Evolutionary conservation across 2,888 invertebrate species (phyloP).

Genomic region (Heterodera filipjevi): DNA sequence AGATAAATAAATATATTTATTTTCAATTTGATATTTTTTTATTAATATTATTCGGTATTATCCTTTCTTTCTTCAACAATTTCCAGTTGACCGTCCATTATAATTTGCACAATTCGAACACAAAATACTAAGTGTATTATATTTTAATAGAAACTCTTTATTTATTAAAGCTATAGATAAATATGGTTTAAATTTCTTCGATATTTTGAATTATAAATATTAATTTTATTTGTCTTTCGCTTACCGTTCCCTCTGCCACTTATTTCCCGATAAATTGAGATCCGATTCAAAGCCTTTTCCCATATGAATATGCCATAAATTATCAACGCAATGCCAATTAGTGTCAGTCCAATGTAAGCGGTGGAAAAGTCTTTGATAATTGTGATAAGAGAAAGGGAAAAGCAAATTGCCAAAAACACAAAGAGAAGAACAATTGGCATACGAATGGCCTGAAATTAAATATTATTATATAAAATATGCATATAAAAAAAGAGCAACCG

Average conservation of each 20-base stretch:
- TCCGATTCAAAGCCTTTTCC: slow-evolving; percentile 37
- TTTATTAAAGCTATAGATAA: no score
- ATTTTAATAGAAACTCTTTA: background rate
- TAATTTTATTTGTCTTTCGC: slow-evolving; percentile 6
- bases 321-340: slow-evolving; percentile 23
- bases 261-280: slow-evolving; percentile 31
- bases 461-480: no score
- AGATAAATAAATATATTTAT: no score
- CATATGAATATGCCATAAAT: slow-evolving; percentile 41
- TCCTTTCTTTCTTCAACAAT: background rate
- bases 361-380: slow-evolving; percentile 50
- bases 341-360: slow-evolving; percentile 31
- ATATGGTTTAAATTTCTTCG: no score
- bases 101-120: background rate
- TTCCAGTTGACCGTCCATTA: background rate
- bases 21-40: background rate
- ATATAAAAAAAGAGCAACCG: no score
- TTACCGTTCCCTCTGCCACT: slow-evolving; percentile 37
- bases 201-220: no score
- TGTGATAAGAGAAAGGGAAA: slow-evolving; percentile 49
- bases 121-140: background rate
- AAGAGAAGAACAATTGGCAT: slow-evolving; percentile 58
- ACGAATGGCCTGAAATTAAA: slow-evolving; percentile 35
- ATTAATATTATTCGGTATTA: background rate
- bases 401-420: slow-evolving; percentile 56